Base-by-base conservation (phyloP, 1,140 invertebrate genomes). In the Sycophaga agraensis region DNA sequence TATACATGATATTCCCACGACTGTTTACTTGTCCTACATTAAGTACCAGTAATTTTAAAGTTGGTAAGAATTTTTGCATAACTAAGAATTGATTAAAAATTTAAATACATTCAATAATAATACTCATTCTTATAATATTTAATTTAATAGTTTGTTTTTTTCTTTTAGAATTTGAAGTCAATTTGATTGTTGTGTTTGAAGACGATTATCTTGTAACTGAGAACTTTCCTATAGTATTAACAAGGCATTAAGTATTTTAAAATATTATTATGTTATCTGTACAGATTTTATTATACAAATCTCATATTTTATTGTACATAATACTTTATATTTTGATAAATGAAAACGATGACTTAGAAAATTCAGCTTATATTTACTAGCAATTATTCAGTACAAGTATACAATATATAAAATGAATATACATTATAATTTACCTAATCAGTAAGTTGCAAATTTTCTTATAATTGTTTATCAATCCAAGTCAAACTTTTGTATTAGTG, bases 151-250 rank as follows among this genome's bases (percentile, higher is more conserved):
- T 50, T 37, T 68, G 66, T 71, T 73, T 72, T 77, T 74, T 76
- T 74, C 74, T 89, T 90, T 61, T 84, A 97, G 96, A 98, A 78
- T 98, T 98, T 83, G 95, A 98, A 82, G 82, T 98, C 0, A 98
- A 98, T 78, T 85, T 98, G 54, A 91, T 97, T 0, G 85, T 98
- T 21, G 87, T 97, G 35, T 96, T 98, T 74, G 88, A 94, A 73
- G 91, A 97, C 77, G 93, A 97, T 71, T 91, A 95, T 76, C 84
- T 96, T 26, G 90, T 97, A 8, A 96, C 93, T n/a, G 95, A 98
- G 84, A 98, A 97, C 73, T 97, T 98, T 79, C 93, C 93, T 22
- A 91, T 96, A 63, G 85, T 89, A 65, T 77, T 96, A 40, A 85
- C 85, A 26, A 82, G 89, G 73, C 79, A 83, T 61, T 84, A 68